These are phyloP conservation scores for Falcunculus frontatus DNA, from an alignment of 2,113 vertebrate genomes.

Conservation along the genomic window DNA sequence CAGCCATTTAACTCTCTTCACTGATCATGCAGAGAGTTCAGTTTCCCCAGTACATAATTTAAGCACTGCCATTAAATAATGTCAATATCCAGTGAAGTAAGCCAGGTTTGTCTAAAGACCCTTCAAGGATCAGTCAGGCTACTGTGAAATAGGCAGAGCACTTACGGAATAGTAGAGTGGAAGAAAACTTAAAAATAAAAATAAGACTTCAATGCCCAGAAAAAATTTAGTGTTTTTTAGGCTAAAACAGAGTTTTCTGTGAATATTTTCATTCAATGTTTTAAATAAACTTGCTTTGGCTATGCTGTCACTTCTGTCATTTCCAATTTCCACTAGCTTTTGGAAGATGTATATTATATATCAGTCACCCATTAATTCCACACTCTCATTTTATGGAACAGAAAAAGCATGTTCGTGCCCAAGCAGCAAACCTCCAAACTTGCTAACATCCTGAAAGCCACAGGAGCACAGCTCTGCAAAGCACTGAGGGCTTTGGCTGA, in stretches of 20 bases:
- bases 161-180: not conserved
- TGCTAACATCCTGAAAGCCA: not conserved
- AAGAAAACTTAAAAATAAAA: not conserved
- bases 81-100: not conserved
- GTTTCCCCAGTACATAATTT: not conserved
- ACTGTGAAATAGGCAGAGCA: not conserved
- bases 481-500: not conserved
- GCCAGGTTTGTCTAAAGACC: not conserved
- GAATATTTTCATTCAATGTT: slow-evolving; percentile 5
- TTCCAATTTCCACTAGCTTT: slow-evolving; percentile 11
- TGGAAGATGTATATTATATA: not conserved
- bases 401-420: not conserved
- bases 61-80: not conserved
- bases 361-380: not conserved
- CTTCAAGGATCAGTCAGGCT: not conserved
- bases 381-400: not conserved
- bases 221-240: not conserved
- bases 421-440: not conserved
- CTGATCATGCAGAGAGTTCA: not conserved
- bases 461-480: not conserved
- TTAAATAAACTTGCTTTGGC: slow-evolving; percentile 23
- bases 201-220: not conserved
- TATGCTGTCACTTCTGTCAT: not conserved
- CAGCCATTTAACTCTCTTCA: not conserved
- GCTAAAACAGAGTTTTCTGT: not conserved